phyloP scores from a whole-genome alignment of 2,888 invertebrate species.

The Epistrophella euchroma region DNA sequence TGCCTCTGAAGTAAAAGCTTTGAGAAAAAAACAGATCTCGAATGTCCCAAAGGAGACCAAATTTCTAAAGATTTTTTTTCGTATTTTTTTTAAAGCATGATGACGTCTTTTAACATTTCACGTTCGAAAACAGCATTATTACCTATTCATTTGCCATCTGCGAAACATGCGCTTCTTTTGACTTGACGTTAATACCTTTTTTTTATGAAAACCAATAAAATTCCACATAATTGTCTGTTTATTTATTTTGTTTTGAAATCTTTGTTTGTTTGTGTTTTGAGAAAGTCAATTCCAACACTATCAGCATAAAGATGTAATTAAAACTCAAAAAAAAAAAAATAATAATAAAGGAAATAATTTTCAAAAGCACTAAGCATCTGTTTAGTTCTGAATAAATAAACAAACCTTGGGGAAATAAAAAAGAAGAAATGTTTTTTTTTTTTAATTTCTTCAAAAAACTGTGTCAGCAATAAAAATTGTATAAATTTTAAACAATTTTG shows the following conservation, averaged over 20 bases:
- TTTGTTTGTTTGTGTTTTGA: constrained; percentile 28
- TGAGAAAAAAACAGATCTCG: neutral
- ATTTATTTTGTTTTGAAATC: constrained; percentile 26
- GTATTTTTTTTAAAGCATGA: neutral
- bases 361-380: constrained; percentile 28
- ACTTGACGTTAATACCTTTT: constrained; percentile 1
- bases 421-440: neutral
- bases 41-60: too few species aligned
- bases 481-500: constrained; percentile 9
- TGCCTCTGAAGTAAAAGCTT: neutral
- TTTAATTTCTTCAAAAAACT: constrained; percentile 17
- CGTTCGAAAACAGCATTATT: neutral
- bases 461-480: constrained; percentile 26
- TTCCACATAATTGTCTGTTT: constrained; percentile 35
- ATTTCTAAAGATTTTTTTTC: neutral
- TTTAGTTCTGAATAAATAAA: constrained; percentile 37
- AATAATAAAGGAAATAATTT: constrained; percentile 3
- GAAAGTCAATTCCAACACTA: constrained; percentile 24
- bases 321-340: neutral
- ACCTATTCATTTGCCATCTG: neutral
- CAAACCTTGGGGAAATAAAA: constrained; percentile 24
- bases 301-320: constrained; percentile 2
- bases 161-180: neutral
- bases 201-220: constrained; percentile 33
- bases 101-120: neutral